A percentile compares a stretch with the other conserved stretches of the same genome.
Conservation (phyloP, 2,888 invertebrate species). For the Petrolisthes cinctipes region DNA sequence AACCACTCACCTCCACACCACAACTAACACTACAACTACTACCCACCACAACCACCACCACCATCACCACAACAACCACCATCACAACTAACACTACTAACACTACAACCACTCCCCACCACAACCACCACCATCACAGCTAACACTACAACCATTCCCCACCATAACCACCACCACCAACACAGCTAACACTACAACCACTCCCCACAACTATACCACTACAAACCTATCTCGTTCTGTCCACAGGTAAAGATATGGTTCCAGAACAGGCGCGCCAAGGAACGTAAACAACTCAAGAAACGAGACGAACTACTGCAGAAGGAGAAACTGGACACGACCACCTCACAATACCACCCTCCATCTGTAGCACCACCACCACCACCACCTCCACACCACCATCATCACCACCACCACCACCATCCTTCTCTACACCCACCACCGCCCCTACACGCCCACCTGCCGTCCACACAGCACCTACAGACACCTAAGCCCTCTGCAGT, state of each 20-base stretch:
- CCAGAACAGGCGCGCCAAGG: slow-evolving; percentile 66
- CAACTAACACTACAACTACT: too few relatives aligned
- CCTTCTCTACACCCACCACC: slow-evolving; percentile 32
- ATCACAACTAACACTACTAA: too few relatives aligned
- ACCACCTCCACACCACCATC: slow-evolving; percentile 31
- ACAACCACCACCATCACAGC: not conserved
- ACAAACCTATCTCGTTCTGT: not conserved
- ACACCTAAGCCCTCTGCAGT: slow-evolving; percentile 23
- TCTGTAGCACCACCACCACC: slow-evolving; percentile 32
- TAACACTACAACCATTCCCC: not conserved
- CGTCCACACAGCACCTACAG: slow-evolving; percentile 34
- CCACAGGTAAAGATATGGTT: slow-evolving; percentile 66
- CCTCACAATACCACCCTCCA: slow-evolving; percentile 36
- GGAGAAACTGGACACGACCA: slow-evolving; percentile 48
- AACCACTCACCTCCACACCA: too few relatives aligned
- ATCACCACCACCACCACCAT: slow-evolving; percentile 34
- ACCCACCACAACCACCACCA: not conserved
- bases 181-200: not conserved
- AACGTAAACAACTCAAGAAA: slow-evolving; percentile 65
- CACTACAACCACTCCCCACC: too few relatives aligned
- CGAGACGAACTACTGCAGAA: slow-evolving; percentile 55
- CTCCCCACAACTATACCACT: not conserved
- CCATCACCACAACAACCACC: too few relatives aligned
- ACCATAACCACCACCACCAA: not conserved
- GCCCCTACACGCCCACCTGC: slow-evolving; percentile 28